Evolutionary conservation across 2,797 vertebrate genomes (phyloP), one percentile per base, ranked within the genome.

Genomic region (Paratrypauchen microcephalus): DNA sequence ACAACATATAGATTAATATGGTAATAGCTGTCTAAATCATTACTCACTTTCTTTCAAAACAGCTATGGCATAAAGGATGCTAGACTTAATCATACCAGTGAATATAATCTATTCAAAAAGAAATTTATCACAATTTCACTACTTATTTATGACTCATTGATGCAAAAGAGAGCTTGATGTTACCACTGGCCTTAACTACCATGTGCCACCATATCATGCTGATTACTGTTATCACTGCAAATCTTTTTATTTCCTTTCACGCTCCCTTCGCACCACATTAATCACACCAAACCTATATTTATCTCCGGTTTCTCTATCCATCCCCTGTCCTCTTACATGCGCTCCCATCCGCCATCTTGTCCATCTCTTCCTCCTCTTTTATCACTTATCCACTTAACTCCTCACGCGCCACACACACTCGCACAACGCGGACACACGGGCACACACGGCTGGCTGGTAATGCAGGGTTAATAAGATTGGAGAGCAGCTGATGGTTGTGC

Each of bases 381-480:
- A 82, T 80, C 82, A 72, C 83, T 86, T 73, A 88, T 88, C 80
- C 82, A 86, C 79, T 89, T 84, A 84, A 81, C 78, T 87, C 72
- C 66, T 84, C 83, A 62, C 65, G 63, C 63, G 66, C 73, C 72
- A 58, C 48, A 59, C 66, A 73, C 75, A 78, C 67, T 30, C 36
- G 60, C 70, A 73, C 68, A 71, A 24, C 19, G 55, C 30, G 23
- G 65, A 71, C 16, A 19, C 68, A 69, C 36, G 32, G 55, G 60
- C 23, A 32, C 69, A 71, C 72, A 70, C 58, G 77, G 85, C 91
- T 87, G 89, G 88, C 90, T 91, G 91, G 94, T 97, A 97, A 96
- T 95, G 95, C 92, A 95, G 65, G 79, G 88, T 91, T 94, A 97
- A 98, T 96, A 91, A 92, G 92, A 97, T 97, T 96, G 96, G 82